phyloP scores from a whole-genome alignment of 2,888 invertebrate species.

The Pandemis corylana region DNA sequence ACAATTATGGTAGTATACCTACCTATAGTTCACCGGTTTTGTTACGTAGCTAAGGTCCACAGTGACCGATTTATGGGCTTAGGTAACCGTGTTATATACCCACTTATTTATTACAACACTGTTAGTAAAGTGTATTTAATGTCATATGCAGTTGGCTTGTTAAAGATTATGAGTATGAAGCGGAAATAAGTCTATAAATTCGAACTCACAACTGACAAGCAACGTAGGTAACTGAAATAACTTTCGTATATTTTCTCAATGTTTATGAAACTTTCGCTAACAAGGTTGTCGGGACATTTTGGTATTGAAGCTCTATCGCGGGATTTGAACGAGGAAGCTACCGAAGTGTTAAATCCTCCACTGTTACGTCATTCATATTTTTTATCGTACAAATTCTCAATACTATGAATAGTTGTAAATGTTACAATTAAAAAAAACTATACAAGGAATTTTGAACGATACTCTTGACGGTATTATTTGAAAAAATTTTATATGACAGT shows the following conservation, averaged over 20 bases:
- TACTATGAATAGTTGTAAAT: too few relatives aligned
- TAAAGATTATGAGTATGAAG: not conserved
- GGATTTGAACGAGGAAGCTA: too few relatives aligned
- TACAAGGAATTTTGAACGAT: too few relatives aligned
- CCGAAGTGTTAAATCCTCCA: too few relatives aligned
- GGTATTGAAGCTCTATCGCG: too few relatives aligned
- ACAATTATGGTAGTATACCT: not conserved
- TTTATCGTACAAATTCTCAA: too few relatives aligned
- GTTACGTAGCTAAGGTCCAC: constrained; percentile 53
- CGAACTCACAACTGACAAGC: not conserved
- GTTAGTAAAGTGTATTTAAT: not conserved
- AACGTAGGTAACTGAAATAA: not conserved
- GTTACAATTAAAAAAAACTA: too few relatives aligned
- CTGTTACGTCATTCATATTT: too few relatives aligned
- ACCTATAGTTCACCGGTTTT: constrained; percentile 44
- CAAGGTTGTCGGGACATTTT: too few relatives aligned
- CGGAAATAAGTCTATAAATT: not conserved
- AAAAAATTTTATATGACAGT: too few relatives aligned
- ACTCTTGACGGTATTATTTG: too few relatives aligned
- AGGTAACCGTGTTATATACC: constrained; percentile 48
- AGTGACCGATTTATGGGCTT: constrained; percentile 64
- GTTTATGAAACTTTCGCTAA: too few relatives aligned
- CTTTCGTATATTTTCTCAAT: not conserved
- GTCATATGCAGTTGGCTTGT: constrained; percentile 1
- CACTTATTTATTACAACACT: constrained; percentile 1